Evolutionary conservation across 92 coral and sea anemone genomes (phyloP).

Genomic region (Umimayanthus kanabou): DNA sequence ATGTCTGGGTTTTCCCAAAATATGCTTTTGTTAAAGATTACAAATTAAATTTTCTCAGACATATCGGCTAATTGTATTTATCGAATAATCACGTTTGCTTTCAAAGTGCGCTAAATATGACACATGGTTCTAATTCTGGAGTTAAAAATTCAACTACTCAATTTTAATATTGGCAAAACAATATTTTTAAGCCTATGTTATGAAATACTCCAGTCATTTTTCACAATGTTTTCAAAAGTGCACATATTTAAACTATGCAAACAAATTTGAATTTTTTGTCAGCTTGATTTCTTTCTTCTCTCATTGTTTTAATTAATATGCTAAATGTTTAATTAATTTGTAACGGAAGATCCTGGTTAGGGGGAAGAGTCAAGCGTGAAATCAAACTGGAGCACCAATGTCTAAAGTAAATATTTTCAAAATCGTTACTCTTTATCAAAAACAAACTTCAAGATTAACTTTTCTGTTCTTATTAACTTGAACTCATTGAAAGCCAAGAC

Average conservation of each 20-base stretch:
- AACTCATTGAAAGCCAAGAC: background rate
- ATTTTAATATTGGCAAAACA: background rate
- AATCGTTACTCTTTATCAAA: background rate
- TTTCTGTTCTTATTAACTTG: background rate
- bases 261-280: no score
- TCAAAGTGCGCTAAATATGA: background rate
- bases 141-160: no score
- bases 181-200: no score
- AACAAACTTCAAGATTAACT: background rate
- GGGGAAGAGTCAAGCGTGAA: background rate
- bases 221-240: no score
- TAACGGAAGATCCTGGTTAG: background rate
- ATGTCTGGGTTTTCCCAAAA: background rate
- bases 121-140: background rate
- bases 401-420: background rate
- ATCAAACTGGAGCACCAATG: background rate
- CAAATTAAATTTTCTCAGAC: background rate
- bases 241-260: background rate
- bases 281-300: background rate
- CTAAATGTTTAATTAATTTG: background rate
- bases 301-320: background rate
- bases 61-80: background rate
- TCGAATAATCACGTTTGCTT: background rate
- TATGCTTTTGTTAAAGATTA: no score
- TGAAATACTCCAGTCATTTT: no score